A percentile compares a stretch with the other conserved stretches of the same genome.
Evolutionary conservation across 2,113 vertebrate genomes (phyloP).

Genomic region (Trogon melanurus): DNA sequence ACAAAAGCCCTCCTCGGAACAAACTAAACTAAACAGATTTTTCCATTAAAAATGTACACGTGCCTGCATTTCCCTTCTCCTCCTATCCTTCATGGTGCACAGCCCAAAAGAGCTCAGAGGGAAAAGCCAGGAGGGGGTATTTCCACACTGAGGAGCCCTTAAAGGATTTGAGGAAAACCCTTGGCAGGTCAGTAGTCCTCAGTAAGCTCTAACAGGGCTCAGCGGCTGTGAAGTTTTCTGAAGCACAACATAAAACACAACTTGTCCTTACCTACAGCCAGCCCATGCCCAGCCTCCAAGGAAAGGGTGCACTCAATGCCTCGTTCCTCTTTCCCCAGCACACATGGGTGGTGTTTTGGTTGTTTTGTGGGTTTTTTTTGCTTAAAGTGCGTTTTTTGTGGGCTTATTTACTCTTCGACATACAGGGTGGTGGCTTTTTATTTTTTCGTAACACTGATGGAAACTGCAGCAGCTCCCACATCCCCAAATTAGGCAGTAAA

Average conservation of each 20-base stretch:
- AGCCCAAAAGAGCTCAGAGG: background rate
- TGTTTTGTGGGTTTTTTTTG: too few species aligned
- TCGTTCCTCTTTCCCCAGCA: background rate
- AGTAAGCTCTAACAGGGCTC: background rate
- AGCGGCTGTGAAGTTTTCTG: fast-evolving
- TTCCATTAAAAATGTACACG: background rate
- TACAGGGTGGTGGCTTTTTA: background rate
- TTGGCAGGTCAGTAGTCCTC: background rate
- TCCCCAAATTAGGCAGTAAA: fast-evolving
- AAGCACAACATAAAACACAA: fast-evolving
- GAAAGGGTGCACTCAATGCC: fast-evolving
- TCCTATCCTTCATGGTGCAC: background rate
- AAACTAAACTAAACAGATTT: background rate
- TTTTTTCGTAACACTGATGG: background rate
- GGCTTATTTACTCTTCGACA: background rate
- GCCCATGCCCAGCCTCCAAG: too few species aligned
- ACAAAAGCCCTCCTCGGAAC: background rate
- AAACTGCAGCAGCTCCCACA: background rate
- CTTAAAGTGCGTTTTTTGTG: background rate
- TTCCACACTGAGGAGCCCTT: background rate
- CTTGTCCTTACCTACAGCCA: background rate
- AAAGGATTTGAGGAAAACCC: background rate
- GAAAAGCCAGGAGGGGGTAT: background rate
- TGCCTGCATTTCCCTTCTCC: background rate
- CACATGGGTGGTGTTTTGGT: too few species aligned